A percentile compares a stretch with the other conserved stretches of the same genome.
These are phyloP conservation scores for Lasioglossum oenotherae DNA, from an alignment of 2,888 invertebrate genomes.

Conservation along the genomic window DNA sequence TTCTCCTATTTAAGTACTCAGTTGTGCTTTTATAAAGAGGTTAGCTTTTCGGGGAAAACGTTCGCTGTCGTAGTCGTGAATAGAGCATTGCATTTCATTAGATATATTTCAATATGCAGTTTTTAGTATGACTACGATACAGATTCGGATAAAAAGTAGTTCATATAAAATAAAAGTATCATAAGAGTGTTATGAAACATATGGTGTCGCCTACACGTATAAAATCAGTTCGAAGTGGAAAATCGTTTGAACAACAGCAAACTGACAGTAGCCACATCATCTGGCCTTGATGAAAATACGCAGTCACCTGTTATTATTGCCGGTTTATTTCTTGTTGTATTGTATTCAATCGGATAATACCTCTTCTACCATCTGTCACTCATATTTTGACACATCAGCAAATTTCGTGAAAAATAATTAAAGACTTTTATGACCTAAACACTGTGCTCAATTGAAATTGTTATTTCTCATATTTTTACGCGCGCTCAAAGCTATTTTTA, in stretches of 20 bases:
- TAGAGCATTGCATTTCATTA: slow-evolving; percentile 17
- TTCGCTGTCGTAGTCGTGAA: slow-evolving; percentile 24
- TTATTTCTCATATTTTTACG: slow-evolving; percentile 7
- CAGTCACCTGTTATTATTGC: slow-evolving; percentile 63
- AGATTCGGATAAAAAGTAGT: neutral
- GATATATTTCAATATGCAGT: neutral
- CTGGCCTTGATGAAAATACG: slow-evolving; percentile 75
- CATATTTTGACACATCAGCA: slow-evolving; percentile 46
- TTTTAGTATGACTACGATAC: neutral
- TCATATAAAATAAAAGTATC: slow-evolving; percentile 8
- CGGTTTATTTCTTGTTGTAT: slow-evolving; percentile 60
- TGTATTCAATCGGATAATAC: slow-evolving; percentile 31
- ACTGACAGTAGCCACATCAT: slow-evolving; percentile 77
- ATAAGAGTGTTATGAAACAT: slow-evolving; percentile 43
- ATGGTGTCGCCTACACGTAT: slow-evolving; percentile 55
- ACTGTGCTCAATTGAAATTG: slow-evolving; percentile 1
- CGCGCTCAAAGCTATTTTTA: neutral
- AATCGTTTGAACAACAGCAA: slow-evolving; percentile 54
- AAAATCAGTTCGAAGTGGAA: slow-evolving; percentile 44
- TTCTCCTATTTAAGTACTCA: slow-evolving; percentile 30
- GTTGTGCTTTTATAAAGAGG: slow-evolving; percentile 37
- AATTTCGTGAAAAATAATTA: slow-evolving; percentile 25
- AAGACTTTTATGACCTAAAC: slow-evolving; percentile 44
- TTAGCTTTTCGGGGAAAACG: slow-evolving; percentile 41
- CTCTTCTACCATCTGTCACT: slow-evolving; percentile 43